Evolutionary conservation across 2,888 invertebrate genomes (phyloP), one percentile per base, ranked within the genome.

Genomic region (Parapristionchus giblindavisi): DNA sequence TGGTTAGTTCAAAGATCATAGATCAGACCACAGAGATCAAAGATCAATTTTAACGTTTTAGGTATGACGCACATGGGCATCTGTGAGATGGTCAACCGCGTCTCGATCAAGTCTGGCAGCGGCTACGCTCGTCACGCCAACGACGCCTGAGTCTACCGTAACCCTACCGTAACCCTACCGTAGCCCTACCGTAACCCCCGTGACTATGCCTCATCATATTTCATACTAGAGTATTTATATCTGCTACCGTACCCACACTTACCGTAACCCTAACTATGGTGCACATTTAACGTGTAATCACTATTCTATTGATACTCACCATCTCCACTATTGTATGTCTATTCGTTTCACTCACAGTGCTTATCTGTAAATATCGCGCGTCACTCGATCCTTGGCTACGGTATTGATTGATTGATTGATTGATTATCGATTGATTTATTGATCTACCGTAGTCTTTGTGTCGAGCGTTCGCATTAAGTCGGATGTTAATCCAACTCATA

Each of bases 331-430:
- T 65, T 65, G 21, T 65, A 24, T 40, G 43, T 43, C 36, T 65
- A 65, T 65, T 65, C 27, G 63, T 65, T 61, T 65, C 63, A 65
- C 63, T 65, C 43, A 43, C 11, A 32, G 63, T 65, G 63, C 63
- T 65, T 34, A 34, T 68, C 51, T 68, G 68, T 68, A 68, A 68
- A 51, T 68, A 68, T 51, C 68, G 34, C 51, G 68, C 52, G 68
- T 21, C 24, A 36, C 68, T 14, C 11, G 8, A 27, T 3, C 14
- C 24, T 14, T 43, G 29, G 40, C 48, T 11, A 40, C n/a, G n/a
- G n/a, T n/a, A n/a, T n/a, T n/a, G n/a, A n/a, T n/a, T n/a, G n/a
- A n/a, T n/a, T n/a, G n/a, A n/a, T n/a, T n/a, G n/a, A n/a, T n/a
- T n/a, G n/a, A n/a, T n/a, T n/a, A n/a, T n/a, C n/a, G n/a, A n/a